A percentile compares a stretch with the other conserved stretches of the same genome.
Evolutionary conservation across 2,113 vertebrate genomes (phyloP).

Genomic region (Sorex fumeus): DNA sequence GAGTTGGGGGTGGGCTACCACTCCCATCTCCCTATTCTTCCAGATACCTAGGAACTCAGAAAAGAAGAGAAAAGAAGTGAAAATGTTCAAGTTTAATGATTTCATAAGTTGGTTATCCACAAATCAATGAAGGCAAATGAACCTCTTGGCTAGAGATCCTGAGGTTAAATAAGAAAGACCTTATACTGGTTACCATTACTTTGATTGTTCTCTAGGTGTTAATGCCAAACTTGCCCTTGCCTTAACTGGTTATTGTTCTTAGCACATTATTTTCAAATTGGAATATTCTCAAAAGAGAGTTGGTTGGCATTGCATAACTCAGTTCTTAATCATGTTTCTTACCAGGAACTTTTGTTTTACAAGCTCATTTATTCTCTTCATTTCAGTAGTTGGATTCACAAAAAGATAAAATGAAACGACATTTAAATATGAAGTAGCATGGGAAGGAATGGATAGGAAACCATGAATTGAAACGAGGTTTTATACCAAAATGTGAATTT

Average conservation of each 20-base stretch:
- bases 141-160: slow-evolving; percentile 5
- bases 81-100: slow-evolving; percentile 53
- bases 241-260: slow-evolving; percentile 32
- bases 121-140: background rate
- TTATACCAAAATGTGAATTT: no score
- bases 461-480: no score
- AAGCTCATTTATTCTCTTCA: no score
- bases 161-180: slow-evolving; percentile 27
- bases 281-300: slow-evolving; percentile 30
- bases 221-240: slow-evolving; percentile 39
- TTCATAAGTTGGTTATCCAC: slow-evolving; percentile 44
- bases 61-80: no score
- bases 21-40: no score
- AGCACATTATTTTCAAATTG: background rate
- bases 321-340: slow-evolving; percentile 51
- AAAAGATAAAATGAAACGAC: no score
- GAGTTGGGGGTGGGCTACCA: no score
- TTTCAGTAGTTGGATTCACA: no score
- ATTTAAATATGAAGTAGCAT: no score
- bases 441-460: no score
- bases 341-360: slow-evolving; percentile 38
- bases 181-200: slow-evolving; percentile 47
- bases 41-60: no score
- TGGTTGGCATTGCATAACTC: slow-evolving; percentile 28
- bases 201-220: slow-evolving; percentile 50